phyloP scores from a whole-genome alignment of 2,113 vertebrate genomes.

The Alligator mississippiensis region DNA sequence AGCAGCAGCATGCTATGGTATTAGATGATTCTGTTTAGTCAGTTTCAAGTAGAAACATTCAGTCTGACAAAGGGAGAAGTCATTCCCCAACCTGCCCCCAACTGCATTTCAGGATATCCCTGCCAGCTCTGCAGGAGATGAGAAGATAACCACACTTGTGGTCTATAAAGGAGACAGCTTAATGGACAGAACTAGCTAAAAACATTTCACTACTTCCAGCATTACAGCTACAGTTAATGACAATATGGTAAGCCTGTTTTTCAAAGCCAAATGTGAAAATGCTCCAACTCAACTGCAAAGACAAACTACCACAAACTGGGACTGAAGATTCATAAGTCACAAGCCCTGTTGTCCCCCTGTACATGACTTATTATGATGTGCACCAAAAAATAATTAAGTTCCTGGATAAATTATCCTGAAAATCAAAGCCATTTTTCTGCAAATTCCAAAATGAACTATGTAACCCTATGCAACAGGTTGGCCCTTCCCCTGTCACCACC shows the following conservation, averaged over 20 bases:
- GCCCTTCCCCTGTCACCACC: neutral
- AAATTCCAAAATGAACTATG: neutral
- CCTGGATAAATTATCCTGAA: neutral
- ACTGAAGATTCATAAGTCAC: too few relatives aligned
- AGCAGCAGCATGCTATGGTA: neutral
- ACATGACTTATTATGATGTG: neutral
- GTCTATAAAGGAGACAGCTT: neutral
- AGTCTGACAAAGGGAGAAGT: neutral
- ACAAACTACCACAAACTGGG: neutral
- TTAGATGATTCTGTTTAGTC: conserved; percentile 7
- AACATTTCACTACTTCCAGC: neutral
- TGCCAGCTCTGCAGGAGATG: neutral
- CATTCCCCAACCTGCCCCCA: neutral
- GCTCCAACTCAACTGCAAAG: neutral
- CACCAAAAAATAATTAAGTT: neutral
- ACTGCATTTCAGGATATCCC: neutral
- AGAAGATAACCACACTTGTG: neutral
- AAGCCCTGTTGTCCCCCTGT: neutral
- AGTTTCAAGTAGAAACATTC: neutral
- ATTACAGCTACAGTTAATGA: neutral
- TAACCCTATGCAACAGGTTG: neutral
- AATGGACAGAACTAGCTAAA: neutral
- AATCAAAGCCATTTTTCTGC: neutral
- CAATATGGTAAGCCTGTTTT: neutral
- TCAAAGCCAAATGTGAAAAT: neutral